Percentiles rank a stretch among this genome's conserved stretches.
These are phyloP conservation scores for Noctilio leporinus DNA, from an alignment of 2,113 vertebrate species.

Conservation along the genomic window DNA sequence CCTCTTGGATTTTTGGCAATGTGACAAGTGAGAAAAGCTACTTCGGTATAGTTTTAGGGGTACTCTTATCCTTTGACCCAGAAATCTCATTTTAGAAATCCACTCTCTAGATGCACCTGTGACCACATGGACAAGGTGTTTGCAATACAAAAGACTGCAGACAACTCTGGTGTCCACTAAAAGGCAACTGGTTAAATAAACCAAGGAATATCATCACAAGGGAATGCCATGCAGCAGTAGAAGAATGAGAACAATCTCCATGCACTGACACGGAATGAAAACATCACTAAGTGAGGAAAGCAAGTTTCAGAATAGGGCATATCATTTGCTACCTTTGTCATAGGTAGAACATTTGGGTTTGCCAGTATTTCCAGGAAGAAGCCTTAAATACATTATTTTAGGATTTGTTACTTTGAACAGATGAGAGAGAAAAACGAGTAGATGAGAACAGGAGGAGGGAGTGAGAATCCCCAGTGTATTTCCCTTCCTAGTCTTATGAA, in stretches of 20 bases:
- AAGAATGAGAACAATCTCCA: neutral
- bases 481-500: neutral
- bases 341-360: neutral
- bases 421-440: neutral
- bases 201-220: neutral
- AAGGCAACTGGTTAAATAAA: neutral
- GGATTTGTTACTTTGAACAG: neutral
- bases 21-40: neutral
- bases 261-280: neutral
- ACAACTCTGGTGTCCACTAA: no score
- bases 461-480: neutral
- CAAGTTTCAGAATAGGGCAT: rapidly evolving
- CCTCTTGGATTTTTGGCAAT: neutral
- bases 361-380: neutral
- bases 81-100: neutral
- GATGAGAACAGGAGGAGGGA: neutral
- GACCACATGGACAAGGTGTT: no score
- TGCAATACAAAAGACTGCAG: no score
- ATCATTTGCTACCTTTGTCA: neutral
- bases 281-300: neutral
- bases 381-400: neutral
- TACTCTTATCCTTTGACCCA: neutral
- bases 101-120: rapidly evolving
- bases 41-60: neutral
- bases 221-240: neutral